Conservation (phyloP, 2,113 vertebrate species). For the Condylura cristata region DNA sequence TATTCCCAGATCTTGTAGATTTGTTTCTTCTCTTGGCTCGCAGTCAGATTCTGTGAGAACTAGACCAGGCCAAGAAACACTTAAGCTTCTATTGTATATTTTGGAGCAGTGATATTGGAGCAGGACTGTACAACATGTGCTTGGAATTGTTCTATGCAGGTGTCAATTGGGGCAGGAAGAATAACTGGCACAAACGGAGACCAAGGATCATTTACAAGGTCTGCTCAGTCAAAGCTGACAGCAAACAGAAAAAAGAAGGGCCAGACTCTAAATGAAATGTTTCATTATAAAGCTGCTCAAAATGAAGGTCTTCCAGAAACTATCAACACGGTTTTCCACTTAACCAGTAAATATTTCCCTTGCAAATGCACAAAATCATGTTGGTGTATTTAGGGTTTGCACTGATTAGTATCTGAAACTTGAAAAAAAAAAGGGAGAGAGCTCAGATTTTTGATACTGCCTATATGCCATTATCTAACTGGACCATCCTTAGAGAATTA, state of each 20-base stretch:
- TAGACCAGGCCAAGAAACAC: not conserved
- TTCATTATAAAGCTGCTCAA: not conserved
- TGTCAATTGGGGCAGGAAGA: not conserved
- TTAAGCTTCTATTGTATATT: not conserved
- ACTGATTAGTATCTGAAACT: no score
- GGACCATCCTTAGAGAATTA: conserved; percentile 25
- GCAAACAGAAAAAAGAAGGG: not conserved
- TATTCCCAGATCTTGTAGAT: not conserved
- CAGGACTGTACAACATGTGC: not conserved
- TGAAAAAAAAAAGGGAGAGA: not conserved
- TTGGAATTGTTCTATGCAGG: not conserved
- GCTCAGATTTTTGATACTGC: not conserved
- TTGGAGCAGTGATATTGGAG: not conserved
- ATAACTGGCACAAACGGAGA: not conserved
- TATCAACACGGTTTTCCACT: not conserved
- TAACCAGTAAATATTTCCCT: not conserved
- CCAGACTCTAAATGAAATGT: not conserved
- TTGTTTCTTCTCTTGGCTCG: not conserved
- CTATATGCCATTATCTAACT: conserved; percentile 10
- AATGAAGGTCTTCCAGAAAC: not conserved
- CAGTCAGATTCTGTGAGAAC: not conserved
- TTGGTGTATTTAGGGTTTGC: not conserved
- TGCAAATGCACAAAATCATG: not conserved
- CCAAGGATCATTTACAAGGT: not conserved
- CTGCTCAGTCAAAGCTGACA: not conserved